These are phyloP conservation scores for Bombus ignitus DNA, from an alignment of 1,140 invertebrate species.

Conservation along the genomic window DNA sequence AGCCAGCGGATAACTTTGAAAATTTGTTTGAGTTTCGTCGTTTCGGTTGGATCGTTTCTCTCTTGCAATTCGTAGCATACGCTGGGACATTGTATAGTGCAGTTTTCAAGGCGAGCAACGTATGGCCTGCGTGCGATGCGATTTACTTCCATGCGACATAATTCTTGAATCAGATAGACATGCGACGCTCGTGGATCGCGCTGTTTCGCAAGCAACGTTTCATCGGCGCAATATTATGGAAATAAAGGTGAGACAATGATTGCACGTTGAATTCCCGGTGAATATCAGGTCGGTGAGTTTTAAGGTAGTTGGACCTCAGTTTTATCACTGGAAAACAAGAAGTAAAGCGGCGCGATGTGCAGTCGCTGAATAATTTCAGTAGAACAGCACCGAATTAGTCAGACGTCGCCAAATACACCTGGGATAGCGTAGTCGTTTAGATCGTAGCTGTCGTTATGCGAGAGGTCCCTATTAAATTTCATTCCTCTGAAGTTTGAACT, in stretches of 20 bases:
- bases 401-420: neutral
- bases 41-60: neutral
- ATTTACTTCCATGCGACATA: neutral
- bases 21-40: neutral
- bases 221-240: neutral
- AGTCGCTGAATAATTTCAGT: slow-evolving; percentile 1
- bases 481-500: neutral
- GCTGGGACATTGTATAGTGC: too few species aligned
- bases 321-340: neutral
- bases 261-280: neutral
- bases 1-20: neutral
- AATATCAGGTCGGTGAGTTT: neutral
- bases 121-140: neutral
- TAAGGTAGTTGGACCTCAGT: neutral
- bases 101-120: neutral
- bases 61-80: neutral
- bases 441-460: neutral
- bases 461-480: too few species aligned
- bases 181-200: neutral
- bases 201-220: neutral
- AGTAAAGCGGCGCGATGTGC: neutral
- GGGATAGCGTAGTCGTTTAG: neutral
- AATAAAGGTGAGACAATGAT: neutral
- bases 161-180: neutral
- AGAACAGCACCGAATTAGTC: neutral